These are phyloP conservation scores for Eurois occulta DNA, from an alignment of 2,888 invertebrate genomes.

Conservation along the genomic window DNA sequence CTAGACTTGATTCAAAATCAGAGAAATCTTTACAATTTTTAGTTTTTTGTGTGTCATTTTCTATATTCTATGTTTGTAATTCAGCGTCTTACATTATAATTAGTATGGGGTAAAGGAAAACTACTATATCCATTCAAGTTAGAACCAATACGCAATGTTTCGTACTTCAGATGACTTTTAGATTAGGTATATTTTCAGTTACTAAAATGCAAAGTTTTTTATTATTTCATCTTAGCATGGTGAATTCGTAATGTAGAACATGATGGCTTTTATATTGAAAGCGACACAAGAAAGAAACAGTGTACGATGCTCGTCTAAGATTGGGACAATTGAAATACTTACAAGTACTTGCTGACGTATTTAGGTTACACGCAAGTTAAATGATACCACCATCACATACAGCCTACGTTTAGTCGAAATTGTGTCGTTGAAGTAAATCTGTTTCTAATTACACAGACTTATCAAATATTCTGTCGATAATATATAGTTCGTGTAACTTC, in stretches of 20 bases:
- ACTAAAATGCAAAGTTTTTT: neutral
- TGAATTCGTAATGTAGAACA: neutral
- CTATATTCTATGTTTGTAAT: neutral
- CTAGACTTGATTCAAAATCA: neutral
- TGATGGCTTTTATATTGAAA: neutral
- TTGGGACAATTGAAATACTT: neutral
- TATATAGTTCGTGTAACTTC: constrained; percentile 46
- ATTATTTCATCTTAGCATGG: neutral
- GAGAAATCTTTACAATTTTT: neutral
- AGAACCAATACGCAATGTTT: neutral
- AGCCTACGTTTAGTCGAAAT: constrained; percentile 12
- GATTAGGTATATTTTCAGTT: neutral
- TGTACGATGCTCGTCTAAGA: neutral
- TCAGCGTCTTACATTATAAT: neutral
- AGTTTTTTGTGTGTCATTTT: neutral
- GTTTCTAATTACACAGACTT: constrained; percentile 52
- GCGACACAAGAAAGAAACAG: neutral
- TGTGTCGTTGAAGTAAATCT: constrained; percentile 29
- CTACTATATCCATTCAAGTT: neutral
- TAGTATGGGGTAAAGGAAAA: constrained; percentile 11
- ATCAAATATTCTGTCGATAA: constrained; percentile 50
- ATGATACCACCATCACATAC: constrained; percentile 3
- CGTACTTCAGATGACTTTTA: neutral
- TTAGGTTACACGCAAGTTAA: constrained; percentile 11
- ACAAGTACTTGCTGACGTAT: neutral